A percentile compares a stretch with the other conserved stretches of the same genome.
phyloP scores from a whole-genome alignment of 2,113 vertebrate species.

The Xiphophorus couchianus region DNA sequence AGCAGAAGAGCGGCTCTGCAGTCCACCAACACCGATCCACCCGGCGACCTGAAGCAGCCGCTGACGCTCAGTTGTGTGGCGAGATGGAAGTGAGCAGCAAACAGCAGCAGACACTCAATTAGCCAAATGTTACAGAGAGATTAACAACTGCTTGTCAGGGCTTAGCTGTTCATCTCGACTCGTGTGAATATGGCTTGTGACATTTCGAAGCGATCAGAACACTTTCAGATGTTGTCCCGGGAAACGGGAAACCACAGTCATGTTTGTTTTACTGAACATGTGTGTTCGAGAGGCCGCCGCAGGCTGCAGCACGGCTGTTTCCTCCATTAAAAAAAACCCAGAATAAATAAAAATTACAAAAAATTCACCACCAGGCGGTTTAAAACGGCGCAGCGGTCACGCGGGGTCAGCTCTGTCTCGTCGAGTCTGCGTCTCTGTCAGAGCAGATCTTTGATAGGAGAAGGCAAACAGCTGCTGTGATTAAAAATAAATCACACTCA shows the following conservation, averaged over 20 bases:
- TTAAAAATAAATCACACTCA: slow-evolving; percentile 83
- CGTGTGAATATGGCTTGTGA: slow-evolving; percentile 41
- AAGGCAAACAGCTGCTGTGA: slow-evolving; percentile 81
- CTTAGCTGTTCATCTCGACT: slow-evolving; percentile 47
- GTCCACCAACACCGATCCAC: slow-evolving; percentile 48
- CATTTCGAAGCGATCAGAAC: slow-evolving; percentile 57
- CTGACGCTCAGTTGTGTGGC: slow-evolving; percentile 41
- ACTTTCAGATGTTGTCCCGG: slow-evolving; percentile 59
- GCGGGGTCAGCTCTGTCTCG: slow-evolving; percentile 68
- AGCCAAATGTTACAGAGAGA: slow-evolving; percentile 57
- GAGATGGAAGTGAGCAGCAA: slow-evolving; percentile 61
- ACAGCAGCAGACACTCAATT: slow-evolving; percentile 74
- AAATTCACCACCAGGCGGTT: slow-evolving; percentile 5
- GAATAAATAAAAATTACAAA: too few species aligned
- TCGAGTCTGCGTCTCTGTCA: slow-evolving; percentile 74
- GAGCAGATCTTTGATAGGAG: slow-evolving; percentile 71
- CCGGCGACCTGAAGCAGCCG: slow-evolving; percentile 43
- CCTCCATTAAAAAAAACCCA: slow-evolving; percentile 16
- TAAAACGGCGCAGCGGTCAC: slow-evolving; percentile 33
- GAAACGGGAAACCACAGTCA: slow-evolving; percentile 32
- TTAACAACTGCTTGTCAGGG: slow-evolving; percentile 61
- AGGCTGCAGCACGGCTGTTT: slow-evolving; percentile 28
- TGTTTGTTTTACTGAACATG: slow-evolving; percentile 40
- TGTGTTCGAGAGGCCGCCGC: slow-evolving; percentile 33
- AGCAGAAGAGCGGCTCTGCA: slow-evolving; percentile 2